Base-by-base conservation (phyloP, 1,140 invertebrate species). In the Lanistes nyassanus region DNA sequence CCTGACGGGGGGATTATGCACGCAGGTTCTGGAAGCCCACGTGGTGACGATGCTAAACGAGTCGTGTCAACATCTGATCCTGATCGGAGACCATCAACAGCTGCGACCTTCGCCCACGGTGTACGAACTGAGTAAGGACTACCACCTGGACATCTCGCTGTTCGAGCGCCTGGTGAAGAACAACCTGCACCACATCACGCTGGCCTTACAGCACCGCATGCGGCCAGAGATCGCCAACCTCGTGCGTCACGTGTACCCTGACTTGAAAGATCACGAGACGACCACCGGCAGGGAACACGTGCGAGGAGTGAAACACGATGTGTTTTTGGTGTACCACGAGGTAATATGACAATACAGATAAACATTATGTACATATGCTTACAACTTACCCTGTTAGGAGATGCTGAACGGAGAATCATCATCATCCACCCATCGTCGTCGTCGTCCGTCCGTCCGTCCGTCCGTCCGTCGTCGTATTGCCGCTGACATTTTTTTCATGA, bases 31-130 rank as follows among this genome's bases (percentile, higher is more conserved):
- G 21, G 86, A 87, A 69, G 78, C 80, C 0, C 86, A 87, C 65
- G 79, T 87, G 37, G 79, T 87, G 6, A 84, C 83, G 36, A 79
- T 82, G 23, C 74, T 97, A 16, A 93, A 93, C 21, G 86, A 90
- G 37, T 77, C 90, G 58, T 94, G 94, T 77, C 79, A 96, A 86
- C 95, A 97, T 85, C 89, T 96, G 0, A 95, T 97, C 76, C 90
- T 95, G 11, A 94, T 96, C 79, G 95, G 94, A 89, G 95, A 96
- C 86, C 90, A 91, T 75, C 82, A 90, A 72, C 90, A 91, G 80
- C 81, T 91, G 19, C 83, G 88, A 39, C 90, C 90, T 6, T 87
- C 82, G 73, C 83, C 90, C 42, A 83, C 81, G 60, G 86, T 88
- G 34, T 82, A 84, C 78, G 70, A 84, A 39, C 78, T 89, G 56